These are phyloP conservation scores for Nasonovia ribisnigri DNA, from an alignment of 2,888 invertebrate species.

Conservation along the genomic window DNA sequence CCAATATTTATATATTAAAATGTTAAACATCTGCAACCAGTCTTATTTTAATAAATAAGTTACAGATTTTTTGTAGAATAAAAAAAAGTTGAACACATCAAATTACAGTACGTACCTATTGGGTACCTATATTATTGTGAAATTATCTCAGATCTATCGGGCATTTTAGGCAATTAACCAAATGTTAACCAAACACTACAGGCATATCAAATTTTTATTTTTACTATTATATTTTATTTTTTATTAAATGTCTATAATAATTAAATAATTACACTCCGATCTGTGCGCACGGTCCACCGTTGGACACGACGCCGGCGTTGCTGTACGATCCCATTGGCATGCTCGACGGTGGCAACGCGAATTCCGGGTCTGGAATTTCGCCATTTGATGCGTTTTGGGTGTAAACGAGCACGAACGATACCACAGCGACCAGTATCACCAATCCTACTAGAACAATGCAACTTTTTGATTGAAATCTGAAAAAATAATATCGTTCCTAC, in stretches of 20 bases:
- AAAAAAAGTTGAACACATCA: not conserved
- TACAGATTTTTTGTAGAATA: no score
- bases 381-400: not conserved
- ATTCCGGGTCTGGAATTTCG: slow-evolving; percentile 6
- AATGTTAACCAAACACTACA: not conserved
- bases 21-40: not conserved
- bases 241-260: not conserved
- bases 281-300: slow-evolving; percentile 70
- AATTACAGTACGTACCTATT: not conserved
- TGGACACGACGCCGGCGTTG: slow-evolving; percentile 70
- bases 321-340: slow-evolving; percentile 67
- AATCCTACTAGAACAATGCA: slow-evolving; percentile 37
- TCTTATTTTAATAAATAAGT: no score
- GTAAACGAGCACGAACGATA: slow-evolving; percentile 20
- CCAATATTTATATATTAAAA: not conserved
- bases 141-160: not conserved
- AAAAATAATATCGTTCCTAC: slow-evolving; percentile 13
- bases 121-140: not conserved
- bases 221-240: not conserved
- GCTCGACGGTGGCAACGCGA: slow-evolving; percentile 65
- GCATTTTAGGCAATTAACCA: not conserved
- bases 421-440: not conserved
- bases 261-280: slow-evolving; percentile 69
- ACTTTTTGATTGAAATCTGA: slow-evolving; percentile 38
- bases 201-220: not conserved